Conservation (phyloP, 2,113 vertebrate genomes). For the Larimichthys crocea region DNA sequence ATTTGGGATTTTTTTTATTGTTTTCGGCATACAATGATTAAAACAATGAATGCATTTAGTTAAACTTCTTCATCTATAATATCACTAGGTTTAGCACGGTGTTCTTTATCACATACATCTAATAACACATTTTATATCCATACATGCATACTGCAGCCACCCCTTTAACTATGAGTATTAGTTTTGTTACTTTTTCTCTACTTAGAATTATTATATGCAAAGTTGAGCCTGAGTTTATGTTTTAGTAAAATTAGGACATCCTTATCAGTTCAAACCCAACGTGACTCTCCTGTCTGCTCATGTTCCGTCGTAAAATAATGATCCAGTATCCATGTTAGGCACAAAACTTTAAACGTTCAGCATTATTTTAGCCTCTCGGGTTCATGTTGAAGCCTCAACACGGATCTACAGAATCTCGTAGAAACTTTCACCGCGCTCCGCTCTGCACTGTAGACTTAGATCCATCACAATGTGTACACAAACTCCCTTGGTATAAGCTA, state of each 20-base stretch:
- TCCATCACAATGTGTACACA: slow-evolving; percentile 54
- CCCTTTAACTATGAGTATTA: not conserved
- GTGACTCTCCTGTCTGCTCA: slow-evolving; percentile 3
- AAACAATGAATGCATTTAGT: too few relatives aligned
- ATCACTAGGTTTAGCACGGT: too few relatives aligned
- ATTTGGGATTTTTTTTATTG: too few relatives aligned
- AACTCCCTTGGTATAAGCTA: slow-evolving; percentile 15
- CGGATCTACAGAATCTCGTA: not conserved
- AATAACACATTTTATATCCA: too few relatives aligned
- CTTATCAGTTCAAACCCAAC: slow-evolving; percentile 61
- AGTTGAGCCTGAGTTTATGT: not conserved
- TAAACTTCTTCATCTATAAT: too few relatives aligned
- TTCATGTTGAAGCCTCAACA: slow-evolving; percentile 9
- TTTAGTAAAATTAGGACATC: slow-evolving; percentile 47
- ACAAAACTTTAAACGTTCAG: slow-evolving; percentile 2
- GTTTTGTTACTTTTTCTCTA: not conserved
- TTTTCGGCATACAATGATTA: too few relatives aligned
- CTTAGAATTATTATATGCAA: not conserved
- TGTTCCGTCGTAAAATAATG: slow-evolving; percentile 48
- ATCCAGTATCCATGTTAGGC: not conserved
- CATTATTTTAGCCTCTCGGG: slow-evolving; percentile 17
- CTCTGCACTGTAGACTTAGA: slow-evolving; percentile 22
- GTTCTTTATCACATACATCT: too few relatives aligned
- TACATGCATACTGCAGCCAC: not conserved
- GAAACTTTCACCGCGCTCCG: slow-evolving; percentile 6